phyloP scores from a whole-genome alignment of 30 jellyfish, hydroid and myxozoan species.

The Aurelia aurita region DNA sequence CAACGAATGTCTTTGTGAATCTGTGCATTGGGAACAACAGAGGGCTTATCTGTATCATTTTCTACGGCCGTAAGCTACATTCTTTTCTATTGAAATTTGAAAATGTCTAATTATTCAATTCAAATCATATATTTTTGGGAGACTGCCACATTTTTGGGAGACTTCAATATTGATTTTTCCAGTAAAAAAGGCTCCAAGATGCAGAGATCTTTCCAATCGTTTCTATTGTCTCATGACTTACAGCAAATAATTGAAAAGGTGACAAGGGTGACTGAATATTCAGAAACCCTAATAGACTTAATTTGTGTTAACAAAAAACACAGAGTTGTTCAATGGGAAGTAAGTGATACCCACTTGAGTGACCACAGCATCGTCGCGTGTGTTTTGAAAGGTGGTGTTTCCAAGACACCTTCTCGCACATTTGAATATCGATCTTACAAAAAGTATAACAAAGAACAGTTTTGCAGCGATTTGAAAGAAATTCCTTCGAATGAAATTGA shows the following conservation, averaged over 20 bases:
- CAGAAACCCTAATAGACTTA: slow-evolving; percentile 61
- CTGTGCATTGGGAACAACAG: no score
- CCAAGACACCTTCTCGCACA: slow-evolving; percentile 75
- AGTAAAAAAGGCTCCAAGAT: slow-evolving; percentile 71
- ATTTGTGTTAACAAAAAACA: slow-evolving; percentile 67
- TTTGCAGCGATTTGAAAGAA: slow-evolving; percentile 71
- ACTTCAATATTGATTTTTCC: slow-evolving; percentile 74
- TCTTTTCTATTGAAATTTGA: no score
- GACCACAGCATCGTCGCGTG: slow-evolving; percentile 77
- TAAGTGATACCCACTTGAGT: slow-evolving; percentile 66
- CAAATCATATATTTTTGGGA: no score
- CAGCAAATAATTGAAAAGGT: slow-evolving; percentile 58
- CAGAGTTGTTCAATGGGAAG: slow-evolving; percentile 74
- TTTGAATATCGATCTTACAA: slow-evolving; percentile 69
- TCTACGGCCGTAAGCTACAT: no score
- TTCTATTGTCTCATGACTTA: slow-evolving; percentile 67
- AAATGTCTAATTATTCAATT: no score
- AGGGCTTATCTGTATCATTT: no score
- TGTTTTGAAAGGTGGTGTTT: slow-evolving; percentile 73
- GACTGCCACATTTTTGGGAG: slow-evolving; percentile 52
- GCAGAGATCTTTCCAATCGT: slow-evolving; percentile 69
- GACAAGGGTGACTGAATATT: slow-evolving; percentile 71
- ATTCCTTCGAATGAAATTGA: slow-evolving; percentile 71
- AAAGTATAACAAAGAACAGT: slow-evolving; percentile 69
- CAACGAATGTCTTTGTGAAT: no score